phyloP scores from a whole-genome alignment of 2,113 vertebrate species.

The Syngnathus floridae region DNA sequence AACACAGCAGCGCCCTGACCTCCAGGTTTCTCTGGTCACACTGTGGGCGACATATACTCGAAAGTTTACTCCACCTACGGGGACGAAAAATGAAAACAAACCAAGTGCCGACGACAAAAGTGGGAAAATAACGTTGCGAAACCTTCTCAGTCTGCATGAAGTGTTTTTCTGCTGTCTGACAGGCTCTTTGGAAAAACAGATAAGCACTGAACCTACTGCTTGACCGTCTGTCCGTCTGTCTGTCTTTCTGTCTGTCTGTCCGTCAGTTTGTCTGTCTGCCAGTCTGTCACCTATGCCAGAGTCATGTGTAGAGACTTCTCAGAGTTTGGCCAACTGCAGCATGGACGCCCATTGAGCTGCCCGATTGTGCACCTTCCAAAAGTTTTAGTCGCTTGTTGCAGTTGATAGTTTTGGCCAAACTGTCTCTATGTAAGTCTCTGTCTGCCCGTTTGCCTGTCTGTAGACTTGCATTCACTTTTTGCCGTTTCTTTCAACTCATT shows the following conservation, averaged over 20 bases:
- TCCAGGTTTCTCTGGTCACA: constrained; percentile 42
- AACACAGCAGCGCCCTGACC: constrained; percentile 54
- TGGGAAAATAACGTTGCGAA: constrained; percentile 56
- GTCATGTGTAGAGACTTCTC: constrained; percentile 55
- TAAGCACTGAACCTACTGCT: constrained; percentile 74
- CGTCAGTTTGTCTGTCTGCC: constrained; percentile 48
- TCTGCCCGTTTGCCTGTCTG: constrained; percentile 43
- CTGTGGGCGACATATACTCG: constrained; percentile 73
- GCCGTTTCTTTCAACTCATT: constrained; percentile 64
- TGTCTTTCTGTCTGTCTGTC: constrained; percentile 47
- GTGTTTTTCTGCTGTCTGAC: constrained; percentile 63
- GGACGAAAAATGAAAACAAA: constrained; percentile 67
- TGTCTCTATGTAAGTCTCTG: constrained; percentile 56
- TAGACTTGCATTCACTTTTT: constrained; percentile 53
- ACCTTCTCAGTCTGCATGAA: constrained; percentile 66
- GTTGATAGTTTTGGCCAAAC: constrained; percentile 41
- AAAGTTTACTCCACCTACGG: constrained; percentile 72
- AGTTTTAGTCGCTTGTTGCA: constrained; percentile 20
- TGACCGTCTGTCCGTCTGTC: constrained; percentile 66
- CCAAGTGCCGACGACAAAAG: constrained; percentile 42
- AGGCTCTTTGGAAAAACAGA: constrained; percentile 76
- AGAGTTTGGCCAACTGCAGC: constrained; percentile 45
- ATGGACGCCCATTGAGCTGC: constrained; percentile 36
- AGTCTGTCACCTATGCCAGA: constrained; percentile 47
- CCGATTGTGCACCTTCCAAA: constrained; percentile 37